Conservation (phyloP, 2,888 invertebrate genomes). For the Aleiodes testaceus region DNA sequence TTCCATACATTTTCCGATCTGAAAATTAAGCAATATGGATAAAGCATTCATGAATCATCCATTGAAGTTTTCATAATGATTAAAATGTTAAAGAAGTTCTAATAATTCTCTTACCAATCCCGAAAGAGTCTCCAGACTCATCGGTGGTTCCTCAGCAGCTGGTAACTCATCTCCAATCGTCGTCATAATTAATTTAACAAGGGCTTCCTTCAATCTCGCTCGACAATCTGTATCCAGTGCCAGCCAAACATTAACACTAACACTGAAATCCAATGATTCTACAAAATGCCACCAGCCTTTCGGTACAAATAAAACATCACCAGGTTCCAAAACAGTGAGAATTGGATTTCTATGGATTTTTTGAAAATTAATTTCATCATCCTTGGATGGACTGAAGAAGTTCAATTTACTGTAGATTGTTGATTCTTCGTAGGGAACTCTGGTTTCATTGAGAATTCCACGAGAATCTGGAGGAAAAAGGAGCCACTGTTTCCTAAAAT, state of each 20-base stretch:
- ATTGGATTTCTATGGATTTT: slow-evolving; percentile 72
- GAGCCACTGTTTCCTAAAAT: slow-evolving; percentile 89
- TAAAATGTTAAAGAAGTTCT: too few species aligned
- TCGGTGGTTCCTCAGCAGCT: slow-evolving; percentile 47
- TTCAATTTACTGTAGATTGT: slow-evolving; percentile 92
- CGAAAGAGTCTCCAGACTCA: slow-evolving; percentile 55
- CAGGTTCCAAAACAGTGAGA: slow-evolving; percentile 83
- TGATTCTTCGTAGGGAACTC: slow-evolving; percentile 97
- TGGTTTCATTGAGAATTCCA: slow-evolving; percentile 80
- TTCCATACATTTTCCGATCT: slow-evolving; percentile 59
- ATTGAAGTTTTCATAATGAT: too few species aligned
- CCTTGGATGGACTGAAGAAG: slow-evolving; percentile 80
- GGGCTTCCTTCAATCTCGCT: slow-evolving; percentile 65
- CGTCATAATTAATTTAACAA: slow-evolving; percentile 65
- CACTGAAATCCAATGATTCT: slow-evolving; percentile 77
- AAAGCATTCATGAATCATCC: too few species aligned
- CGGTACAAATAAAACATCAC: slow-evolving; percentile 92
- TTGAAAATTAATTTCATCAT: slow-evolving; percentile 74
- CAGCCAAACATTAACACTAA: slow-evolving; percentile 84
- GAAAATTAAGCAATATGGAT: slow-evolving; percentile 37
- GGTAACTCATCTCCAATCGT: slow-evolving; percentile 59
- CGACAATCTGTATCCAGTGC: slow-evolving; percentile 77
- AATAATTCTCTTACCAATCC: slow-evolving; percentile 57
- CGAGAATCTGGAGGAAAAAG: slow-evolving; percentile 88
- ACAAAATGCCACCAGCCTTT: slow-evolving; percentile 99